Conservation (phyloP, 2,888 invertebrate species). For the Copidosoma aretas region DNA sequence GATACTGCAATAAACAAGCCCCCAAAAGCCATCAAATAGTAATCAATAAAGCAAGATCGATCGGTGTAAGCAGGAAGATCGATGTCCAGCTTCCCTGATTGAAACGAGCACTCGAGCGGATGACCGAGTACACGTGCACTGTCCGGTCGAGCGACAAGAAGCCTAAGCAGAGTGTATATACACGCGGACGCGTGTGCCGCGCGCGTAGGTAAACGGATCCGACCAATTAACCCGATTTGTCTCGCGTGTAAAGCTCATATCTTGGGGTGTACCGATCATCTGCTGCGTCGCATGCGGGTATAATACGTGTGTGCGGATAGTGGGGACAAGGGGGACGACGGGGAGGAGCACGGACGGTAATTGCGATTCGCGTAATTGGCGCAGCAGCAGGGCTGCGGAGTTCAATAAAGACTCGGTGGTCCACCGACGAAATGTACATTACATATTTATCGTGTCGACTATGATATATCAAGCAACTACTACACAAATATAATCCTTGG, state of each 20-base stretch:
- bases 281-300: neutral
- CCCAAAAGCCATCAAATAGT: constrained; percentile 12
- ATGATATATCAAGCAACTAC: too few relatives aligned
- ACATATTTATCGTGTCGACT: neutral
- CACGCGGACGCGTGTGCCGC: constrained; percentile 3
- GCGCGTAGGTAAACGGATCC: constrained; percentile 29
- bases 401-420: constrained; percentile 26
- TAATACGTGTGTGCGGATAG: neutral
- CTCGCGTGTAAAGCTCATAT: constrained; percentile 28
- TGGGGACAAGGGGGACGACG: neutral
- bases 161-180: too few relatives aligned
- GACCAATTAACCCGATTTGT: constrained; percentile 27
- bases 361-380: constrained; percentile 31
- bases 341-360: constrained; percentile 14
- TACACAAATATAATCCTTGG: neutral
- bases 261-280: constrained; percentile 25
- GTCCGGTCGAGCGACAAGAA: too few relatives aligned
- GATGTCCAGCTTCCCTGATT: neutral
- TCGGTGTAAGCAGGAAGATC: neutral
- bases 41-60: constrained; percentile 7
- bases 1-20: neutral
- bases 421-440: neutral
- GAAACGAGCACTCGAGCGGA: neutral
- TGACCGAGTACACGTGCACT: too few relatives aligned
- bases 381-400: neutral